A percentile compares a stretch with the other conserved stretches of the same genome.
Evolutionary conservation across 2,113 vertebrate genomes (phyloP).

Genomic region (Ondatra zibethicus): DNA sequence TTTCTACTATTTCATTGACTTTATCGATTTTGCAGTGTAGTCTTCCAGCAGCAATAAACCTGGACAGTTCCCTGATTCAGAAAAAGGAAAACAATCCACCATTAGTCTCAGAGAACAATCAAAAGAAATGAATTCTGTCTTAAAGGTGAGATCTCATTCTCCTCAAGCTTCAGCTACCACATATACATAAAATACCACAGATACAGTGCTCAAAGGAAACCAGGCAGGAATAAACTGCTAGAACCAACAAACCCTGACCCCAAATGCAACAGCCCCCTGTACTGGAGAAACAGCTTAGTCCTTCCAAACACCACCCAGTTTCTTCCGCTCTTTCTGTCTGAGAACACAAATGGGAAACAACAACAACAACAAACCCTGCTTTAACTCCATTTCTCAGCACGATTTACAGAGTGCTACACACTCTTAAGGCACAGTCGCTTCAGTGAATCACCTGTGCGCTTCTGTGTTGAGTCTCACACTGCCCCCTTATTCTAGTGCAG

Average conservation of each 20-base stretch:
- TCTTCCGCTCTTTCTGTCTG: background rate
- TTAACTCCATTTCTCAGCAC: background rate
- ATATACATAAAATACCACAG: background rate
- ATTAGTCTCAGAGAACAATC: background rate
- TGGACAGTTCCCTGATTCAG: constrained; percentile 94
- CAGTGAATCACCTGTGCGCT: background rate
- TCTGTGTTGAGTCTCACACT: background rate
- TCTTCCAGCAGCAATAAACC: constrained; percentile 97
- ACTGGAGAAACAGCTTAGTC: background rate
- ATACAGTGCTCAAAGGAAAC: background rate
- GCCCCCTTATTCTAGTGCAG: background rate
- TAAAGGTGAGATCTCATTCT: background rate
- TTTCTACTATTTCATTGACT: constrained; percentile 99
- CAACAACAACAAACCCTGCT: background rate
- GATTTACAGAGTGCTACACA: background rate
- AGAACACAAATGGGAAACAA: background rate
- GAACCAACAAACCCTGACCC: background rate
- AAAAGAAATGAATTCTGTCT: background rate
- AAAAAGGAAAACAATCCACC: background rate
- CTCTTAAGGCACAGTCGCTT: background rate
- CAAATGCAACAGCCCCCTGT: background rate
- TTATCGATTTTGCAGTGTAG: constrained; percentile 99
- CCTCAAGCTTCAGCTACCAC: background rate
- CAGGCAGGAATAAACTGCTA: background rate
- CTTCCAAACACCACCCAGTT: background rate